Evolutionary conservation across 2,113 vertebrate genomes (phyloP).

Genomic region (Cyprinus carpio): DNA sequence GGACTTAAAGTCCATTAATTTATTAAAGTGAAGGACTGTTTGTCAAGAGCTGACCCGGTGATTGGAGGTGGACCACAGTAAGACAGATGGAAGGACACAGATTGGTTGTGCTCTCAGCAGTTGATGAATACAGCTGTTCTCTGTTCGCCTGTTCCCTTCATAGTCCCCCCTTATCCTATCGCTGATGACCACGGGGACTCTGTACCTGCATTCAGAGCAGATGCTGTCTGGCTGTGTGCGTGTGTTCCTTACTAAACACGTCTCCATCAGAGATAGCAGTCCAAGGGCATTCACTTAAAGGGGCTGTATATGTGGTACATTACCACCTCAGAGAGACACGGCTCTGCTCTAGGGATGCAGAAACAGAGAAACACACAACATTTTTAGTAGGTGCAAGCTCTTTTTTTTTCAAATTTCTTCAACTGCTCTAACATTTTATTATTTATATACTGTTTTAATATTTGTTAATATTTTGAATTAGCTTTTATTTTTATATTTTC

Average conservation of each 20-base stretch:
- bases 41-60: not conserved
- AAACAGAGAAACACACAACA: not conserved
- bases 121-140: conserved; percentile 44
- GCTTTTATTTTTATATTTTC: too few relatives aligned
- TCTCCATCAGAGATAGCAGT: conserved; percentile 10
- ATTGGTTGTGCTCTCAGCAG: conserved; percentile 35
- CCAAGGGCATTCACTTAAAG: conserved; percentile 34
- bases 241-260: conserved; percentile 41
- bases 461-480: too few relatives aligned
- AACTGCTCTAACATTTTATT: not conserved
- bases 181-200: conserved; percentile 19
- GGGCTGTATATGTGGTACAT: conserved; percentile 13
- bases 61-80: conserved; percentile 21
- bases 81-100: conserved; percentile 34
- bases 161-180: conserved; percentile 38
- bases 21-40: conserved; percentile 19
- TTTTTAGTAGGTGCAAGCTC: not conserved
- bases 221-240: conserved; percentile 47
- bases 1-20: not conserved
- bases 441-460: not conserved
- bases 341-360: not conserved
- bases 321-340: not conserved
- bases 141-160: conserved; percentile 14
- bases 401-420: too few relatives aligned
- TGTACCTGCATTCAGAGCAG: conserved; percentile 48